Evolutionary conservation across 2,888 invertebrate species (phyloP), one percentile per base, ranked within the genome.

Genomic region (Griposia aprilina): DNA sequence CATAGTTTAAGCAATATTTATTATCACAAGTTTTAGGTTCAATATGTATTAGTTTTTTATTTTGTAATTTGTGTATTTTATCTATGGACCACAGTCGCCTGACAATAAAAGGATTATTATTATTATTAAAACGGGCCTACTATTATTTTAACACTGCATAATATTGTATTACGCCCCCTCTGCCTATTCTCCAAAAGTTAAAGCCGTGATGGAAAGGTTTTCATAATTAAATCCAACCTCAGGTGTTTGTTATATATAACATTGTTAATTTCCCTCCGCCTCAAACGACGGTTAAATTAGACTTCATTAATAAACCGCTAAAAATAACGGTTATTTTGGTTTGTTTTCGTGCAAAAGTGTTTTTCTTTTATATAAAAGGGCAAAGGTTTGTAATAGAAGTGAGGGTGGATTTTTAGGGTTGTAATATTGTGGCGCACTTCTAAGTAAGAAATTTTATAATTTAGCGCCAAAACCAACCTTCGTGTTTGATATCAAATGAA

Each of bases 301-400:
- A 78, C 66, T 70, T 63, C 79, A 86, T 83, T 84, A 83, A 84
- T 86, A 71, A 67, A 74, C 55, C 36, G 76, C 70, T 63, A 85
- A 76, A 82, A 85, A 85, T 76, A 63, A 59, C 17, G 36, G 20
- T 17, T 79, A 73, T 63, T 73, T 62, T 69, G 68, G 65, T 41
- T 59, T 41, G 68, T 72, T 84, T 84, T 50, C 30, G 52, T 15
- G 20, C 30, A 52, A 60, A 82, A 68, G 52, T 52, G 45, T 26
- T 80, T 81, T 80, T 3, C 3, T 57, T 77, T 76, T 70, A 20
- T 55, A 62, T 68, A 66, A 45, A 6, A 71, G 45, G 72, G 67
- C 63, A 82, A 69, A 77, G 55, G 50, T 45, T 41, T 60, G 59
- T 50, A 63, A 63, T 41, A 52, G 23, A 62, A 67, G 63, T 30